Evolutionary conservation across 2,888 invertebrate genomes (phyloP), one percentile per base, ranked within the genome.

Genomic region (Sphinx pinastri): DNA sequence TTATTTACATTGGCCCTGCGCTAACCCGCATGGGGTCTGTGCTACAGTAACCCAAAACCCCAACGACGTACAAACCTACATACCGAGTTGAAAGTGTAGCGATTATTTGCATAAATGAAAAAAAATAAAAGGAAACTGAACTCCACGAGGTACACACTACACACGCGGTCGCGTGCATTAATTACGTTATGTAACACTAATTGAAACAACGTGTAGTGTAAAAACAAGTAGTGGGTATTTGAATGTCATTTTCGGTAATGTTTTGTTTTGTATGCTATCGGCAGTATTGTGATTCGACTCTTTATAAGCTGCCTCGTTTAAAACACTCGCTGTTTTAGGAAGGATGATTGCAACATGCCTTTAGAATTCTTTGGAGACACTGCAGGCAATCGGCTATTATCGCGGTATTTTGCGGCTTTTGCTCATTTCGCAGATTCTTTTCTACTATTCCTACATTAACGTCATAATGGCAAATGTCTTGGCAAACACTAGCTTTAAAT

Each of bases 1-100:
- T 49, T 63, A 47, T 63, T 49, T 49, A 47, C 63, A 63, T 63
- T 13, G 63, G 49, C 49, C 49, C 63, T 63, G 6, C 49, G 63
- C 63, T 63, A 49, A 63, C 63, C 63, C 63, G 63, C 63, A 63
- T 63, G 13, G 49, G 49, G 25, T 13, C 60, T 16, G 47, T 12
- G 19, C 12, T 63, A 63, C 19, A 12, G 7, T 19, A 19, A 11
- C 47, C 13, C 19, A 1, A 6, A 13, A 1, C 58, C 58, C 16
- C 31, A 25, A 49, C 19, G 19, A 12, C 19, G 47, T 47, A 47
- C n/a, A 19, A 47, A 19, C 63, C 19, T 12, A 11, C 63, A 16
- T 47, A 47, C 16, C 49, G 63, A 13, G 63, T 49, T 12, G 19
- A 12, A 49, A 19, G 19, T 63, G 6, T 47, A 47, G 49, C 16